Conservation (phyloP, 2,888 invertebrate species). For the Epicampocera succincta region DNA sequence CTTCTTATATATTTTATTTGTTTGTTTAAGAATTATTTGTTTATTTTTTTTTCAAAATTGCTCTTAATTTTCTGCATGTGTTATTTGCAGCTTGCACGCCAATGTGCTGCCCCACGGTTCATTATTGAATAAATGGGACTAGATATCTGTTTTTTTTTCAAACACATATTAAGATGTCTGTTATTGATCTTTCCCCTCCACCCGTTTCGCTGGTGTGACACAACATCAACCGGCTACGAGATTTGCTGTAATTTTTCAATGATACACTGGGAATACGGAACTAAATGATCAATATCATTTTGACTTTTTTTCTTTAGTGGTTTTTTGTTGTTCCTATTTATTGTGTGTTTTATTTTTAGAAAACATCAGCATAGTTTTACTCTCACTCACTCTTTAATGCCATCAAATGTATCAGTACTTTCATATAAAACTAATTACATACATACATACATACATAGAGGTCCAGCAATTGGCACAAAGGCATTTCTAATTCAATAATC, state of each 20-base stretch:
- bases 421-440: constrained; percentile 22
- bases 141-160: neutral
- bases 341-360: constrained; percentile 27
- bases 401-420: constrained; percentile 54
- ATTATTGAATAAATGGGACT: constrained; percentile 6
- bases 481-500: neutral
- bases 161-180: neutral
- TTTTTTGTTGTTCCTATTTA: constrained; percentile 6
- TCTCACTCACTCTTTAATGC: constrained; percentile 54
- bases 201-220: constrained; percentile 41
- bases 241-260: constrained; percentile 53
- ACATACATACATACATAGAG: no score
- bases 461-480: constrained; percentile 34
- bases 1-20: no score
- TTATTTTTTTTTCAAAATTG: no score
- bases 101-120: neutral
- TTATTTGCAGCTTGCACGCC: no score
- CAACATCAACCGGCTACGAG: constrained; percentile 10
- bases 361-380: constrained; percentile 10
- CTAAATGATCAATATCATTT: constrained; percentile 60
- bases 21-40: no score
- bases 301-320: constrained; percentile 40
- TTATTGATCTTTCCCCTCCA: neutral
- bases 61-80: no score
- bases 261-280: constrained; percentile 60